phyloP scores from a whole-genome alignment of 2,797 vertebrate species.

The Acanthurus lineatus region DNA sequence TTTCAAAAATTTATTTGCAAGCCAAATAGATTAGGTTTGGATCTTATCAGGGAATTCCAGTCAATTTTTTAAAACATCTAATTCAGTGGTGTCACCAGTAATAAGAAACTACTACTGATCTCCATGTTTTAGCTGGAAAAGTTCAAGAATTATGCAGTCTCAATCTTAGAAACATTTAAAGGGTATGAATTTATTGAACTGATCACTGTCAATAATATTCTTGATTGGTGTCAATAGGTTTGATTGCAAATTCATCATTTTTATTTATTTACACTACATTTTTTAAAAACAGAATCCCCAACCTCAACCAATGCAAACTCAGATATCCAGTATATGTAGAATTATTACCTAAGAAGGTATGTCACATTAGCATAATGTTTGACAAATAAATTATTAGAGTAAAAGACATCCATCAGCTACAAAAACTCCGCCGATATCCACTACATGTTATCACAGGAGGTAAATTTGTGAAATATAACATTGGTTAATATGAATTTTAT shows the following conservation, averaged over 20 bases:
- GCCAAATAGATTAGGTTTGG: not conserved
- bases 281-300: too few species aligned
- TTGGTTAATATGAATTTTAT: too few species aligned
- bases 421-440: not conserved
- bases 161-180: not conserved
- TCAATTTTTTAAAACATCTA: slow-evolving; percentile 5
- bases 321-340: too few species aligned
- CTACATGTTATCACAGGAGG: not conserved
- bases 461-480: not conserved
- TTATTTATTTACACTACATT: too few species aligned
- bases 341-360: too few species aligned
- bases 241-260: not conserved
- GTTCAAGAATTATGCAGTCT: not conserved
- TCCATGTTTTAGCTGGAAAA: not conserved
- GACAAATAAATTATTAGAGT: too few species aligned
- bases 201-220: too few species aligned
- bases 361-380: too few species aligned
- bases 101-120: too few species aligned
- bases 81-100: not conserved
- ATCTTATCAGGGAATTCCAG: slow-evolving; percentile 24
- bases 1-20: slow-evolving; percentile 1
- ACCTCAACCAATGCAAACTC: not conserved
- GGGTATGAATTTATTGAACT: not conserved
- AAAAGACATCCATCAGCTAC: too few species aligned
- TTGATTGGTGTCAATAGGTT: not conserved